Base-by-base conservation (phyloP, 2,888 invertebrate genomes). In the Pinctada fucata region DNA sequence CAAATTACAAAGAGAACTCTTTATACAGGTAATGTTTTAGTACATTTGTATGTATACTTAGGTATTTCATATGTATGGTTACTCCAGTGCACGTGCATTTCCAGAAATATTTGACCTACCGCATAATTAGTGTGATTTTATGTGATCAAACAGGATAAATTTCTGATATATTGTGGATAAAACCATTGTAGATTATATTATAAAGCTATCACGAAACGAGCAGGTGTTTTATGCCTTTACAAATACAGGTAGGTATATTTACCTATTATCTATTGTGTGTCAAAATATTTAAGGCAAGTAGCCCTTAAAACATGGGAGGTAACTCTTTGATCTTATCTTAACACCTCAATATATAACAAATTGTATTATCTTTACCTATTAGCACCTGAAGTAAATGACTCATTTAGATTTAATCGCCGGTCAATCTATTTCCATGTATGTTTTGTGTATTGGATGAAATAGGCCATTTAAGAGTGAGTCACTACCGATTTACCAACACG, bases 361-460 rank as follows among this genome's bases (percentile, higher is more conserved):
- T 5, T n/a, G 8, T 68, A 68, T 68, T 68, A 47, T 68, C 47
- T 68, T 68, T 31, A 8, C 31, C 47, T 68, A 68, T 68, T 68
- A 68, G 48, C 68, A 68, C 68, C 68, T 48, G 68, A 68, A 31
- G 16, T 68, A 45, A 8, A 3, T 31, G 8, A 47, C 6, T 58
- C 8, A 58, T 58, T 58, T 58, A 58, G 13, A 1, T 58, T 58
- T 58, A 13, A 58, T 58, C 58, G 6, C 13, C 1, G 58, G 58
- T 58, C 6, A 58, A 58, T 58, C 6, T 10, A 58, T 10, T 58
- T 58, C 58, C 58, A 58, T 6, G 58, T 58, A 58, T 6, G 13
- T 58, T 58, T 58, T 58, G 58, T 58, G 58, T 58, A 58, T 58
- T 58, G 6, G 58, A 58, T 58, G 6, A 31, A 31, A 31, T 31